phyloP scores from a whole-genome alignment of 2,797 vertebrate genomes.

The Pterois miles region DNA sequence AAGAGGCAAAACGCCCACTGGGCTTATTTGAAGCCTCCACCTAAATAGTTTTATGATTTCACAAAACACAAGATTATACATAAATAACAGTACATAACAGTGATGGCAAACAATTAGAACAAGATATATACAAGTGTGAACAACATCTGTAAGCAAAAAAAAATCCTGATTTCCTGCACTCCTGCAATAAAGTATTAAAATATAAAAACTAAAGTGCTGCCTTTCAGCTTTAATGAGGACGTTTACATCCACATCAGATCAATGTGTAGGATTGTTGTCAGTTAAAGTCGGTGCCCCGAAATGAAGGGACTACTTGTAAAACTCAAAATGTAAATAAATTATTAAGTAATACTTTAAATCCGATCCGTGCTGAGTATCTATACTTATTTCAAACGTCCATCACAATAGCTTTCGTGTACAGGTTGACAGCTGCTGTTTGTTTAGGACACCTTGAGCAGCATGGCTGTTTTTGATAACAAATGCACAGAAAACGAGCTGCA shows the following conservation, averaged over 20 bases:
- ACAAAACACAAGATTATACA: too few relatives aligned
- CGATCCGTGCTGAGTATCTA: background rate
- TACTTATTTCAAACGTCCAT: background rate
- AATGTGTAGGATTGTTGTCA: background rate
- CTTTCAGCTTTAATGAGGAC: background rate
- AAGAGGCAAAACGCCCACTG: too few relatives aligned
- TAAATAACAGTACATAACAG: too few relatives aligned
- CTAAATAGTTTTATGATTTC: too few relatives aligned
- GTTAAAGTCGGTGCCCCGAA: background rate
- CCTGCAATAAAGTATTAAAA: too few relatives aligned
- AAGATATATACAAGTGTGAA: too few relatives aligned
- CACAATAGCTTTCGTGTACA: background rate
- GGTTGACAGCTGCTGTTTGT: background rate
- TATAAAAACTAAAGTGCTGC: accelerated
- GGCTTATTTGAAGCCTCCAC: too few relatives aligned
- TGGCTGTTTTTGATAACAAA: background rate
- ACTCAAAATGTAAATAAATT: background rate
- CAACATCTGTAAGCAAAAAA: too few relatives aligned
- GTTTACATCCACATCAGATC: background rate
- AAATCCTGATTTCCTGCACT: too few relatives aligned
- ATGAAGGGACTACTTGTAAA: background rate
- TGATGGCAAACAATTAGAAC: too few relatives aligned
- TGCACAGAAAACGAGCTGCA: constrained; percentile 12
- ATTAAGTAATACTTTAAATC: background rate
- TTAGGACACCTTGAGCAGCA: background rate